phyloP scores from a whole-genome alignment of 2,113 vertebrate species.

The Actinemys pallida region DNA sequence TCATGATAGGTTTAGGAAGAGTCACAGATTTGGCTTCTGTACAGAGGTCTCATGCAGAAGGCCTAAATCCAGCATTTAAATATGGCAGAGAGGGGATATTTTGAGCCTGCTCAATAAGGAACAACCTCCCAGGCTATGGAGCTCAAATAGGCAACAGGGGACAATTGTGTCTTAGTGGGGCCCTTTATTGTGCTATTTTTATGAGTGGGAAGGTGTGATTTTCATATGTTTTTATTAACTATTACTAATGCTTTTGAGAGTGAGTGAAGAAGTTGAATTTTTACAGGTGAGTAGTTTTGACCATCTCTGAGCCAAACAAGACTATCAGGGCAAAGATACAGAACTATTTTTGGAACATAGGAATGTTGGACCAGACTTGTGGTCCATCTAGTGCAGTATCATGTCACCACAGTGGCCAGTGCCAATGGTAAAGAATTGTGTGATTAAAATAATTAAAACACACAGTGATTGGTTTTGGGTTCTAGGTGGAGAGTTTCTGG shows the following conservation, averaged over 20 bases:
- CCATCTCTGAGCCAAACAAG: not conserved
- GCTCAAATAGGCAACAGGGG: not conserved
- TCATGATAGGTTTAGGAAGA: fast-evolving
- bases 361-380: not conserved
- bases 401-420: not conserved
- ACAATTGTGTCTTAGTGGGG: not conserved
- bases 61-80: not conserved
- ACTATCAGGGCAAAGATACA: not conserved
- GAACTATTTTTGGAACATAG: not conserved
- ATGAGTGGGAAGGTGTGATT: not conserved
- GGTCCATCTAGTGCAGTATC: not conserved
- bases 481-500: no score
- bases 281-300: not conserved
- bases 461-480: no score
- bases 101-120: not conserved
- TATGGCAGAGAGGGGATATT: not conserved
- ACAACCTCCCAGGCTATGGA: not conserved
- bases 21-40: not conserved
- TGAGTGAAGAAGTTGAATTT: not conserved
- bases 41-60: not conserved
- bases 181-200: not conserved
- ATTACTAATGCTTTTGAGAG: not conserved
- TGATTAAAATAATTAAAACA: no score
- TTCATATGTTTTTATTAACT: not conserved
- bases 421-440: not conserved